Evolutionary conservation across 2,888 invertebrate genomes (phyloP).

Genomic region (Drosophila pseudotakahashii): DNA sequence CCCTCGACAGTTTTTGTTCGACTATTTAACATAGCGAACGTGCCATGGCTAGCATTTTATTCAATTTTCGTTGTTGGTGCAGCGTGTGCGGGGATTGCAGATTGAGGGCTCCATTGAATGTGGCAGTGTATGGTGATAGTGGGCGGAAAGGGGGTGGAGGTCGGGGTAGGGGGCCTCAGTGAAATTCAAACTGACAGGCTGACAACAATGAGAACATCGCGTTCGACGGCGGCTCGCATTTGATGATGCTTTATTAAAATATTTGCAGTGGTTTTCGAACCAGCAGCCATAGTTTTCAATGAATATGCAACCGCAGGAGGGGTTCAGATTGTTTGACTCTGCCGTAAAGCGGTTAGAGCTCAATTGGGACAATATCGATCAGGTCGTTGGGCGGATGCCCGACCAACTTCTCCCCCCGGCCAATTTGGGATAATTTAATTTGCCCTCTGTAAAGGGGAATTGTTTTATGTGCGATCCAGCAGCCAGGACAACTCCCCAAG

Average conservation of each 20-base stretch:
- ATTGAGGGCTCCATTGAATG: constrained; percentile 57
- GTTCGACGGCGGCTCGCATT: constrained; percentile 28
- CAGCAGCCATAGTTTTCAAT: constrained; percentile 9
- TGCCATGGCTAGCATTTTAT: constrained; percentile 61
- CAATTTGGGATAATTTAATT: constrained; percentile 56
- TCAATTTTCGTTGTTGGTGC: constrained; percentile 44
- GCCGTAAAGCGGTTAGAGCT: constrained; percentile 35
- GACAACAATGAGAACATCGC: constrained; percentile 35
- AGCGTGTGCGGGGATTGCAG: constrained; percentile 38
- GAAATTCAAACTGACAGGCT: constrained; percentile 62
- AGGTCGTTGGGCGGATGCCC: constrained; percentile 6
- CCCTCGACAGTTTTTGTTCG: constrained; percentile 39
- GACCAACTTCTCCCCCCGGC: constrained; percentile 32
- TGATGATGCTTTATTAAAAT: constrained; percentile 44
- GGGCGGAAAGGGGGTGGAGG: neutral
- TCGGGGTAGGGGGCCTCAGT: constrained; percentile 35
- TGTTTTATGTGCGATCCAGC: constrained; percentile 47
- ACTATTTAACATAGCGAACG: constrained; percentile 52
- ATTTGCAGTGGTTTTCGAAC: constrained; percentile 33
- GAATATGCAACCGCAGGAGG: constrained; percentile 17
- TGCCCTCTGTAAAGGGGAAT: constrained; percentile 52
- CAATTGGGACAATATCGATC: constrained; percentile 38
- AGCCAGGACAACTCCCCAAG: constrained; percentile 29
- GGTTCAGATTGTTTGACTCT: constrained; percentile 53
- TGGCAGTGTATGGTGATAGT: constrained; percentile 29